These are phyloP conservation scores for Thalassoma bifasciatum DNA, from an alignment of 2,113 vertebrate species.

Conservation along the genomic window DNA sequence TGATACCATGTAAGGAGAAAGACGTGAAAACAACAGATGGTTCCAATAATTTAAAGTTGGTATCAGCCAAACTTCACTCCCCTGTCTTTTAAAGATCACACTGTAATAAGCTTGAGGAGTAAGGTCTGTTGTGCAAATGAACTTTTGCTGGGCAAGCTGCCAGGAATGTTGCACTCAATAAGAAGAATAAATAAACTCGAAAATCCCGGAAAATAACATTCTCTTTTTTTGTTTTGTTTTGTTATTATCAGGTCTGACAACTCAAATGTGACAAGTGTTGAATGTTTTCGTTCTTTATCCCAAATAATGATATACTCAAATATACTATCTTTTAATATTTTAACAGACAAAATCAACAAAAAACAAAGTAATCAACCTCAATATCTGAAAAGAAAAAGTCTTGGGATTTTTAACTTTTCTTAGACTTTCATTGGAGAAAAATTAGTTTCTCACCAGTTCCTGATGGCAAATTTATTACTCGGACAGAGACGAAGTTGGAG, in stretches of 20 bases:
- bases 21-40: not conserved
- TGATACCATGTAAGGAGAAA: not conserved
- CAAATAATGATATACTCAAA: not conserved
- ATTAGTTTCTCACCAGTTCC: not conserved
- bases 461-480: not conserved
- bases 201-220: too few species aligned
- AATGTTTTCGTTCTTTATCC: not conserved
- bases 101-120: not conserved
- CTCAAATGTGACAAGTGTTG: not conserved
- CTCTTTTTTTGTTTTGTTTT: too few species aligned
- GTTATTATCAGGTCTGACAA: not conserved
- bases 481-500: conserved; percentile 4
- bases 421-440: not conserved
- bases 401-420: too few species aligned
- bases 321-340: too few species aligned
- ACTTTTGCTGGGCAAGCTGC: not conserved
- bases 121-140: conserved; percentile 2
- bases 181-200: not conserved
- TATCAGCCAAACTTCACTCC: not conserved
- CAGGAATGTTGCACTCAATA: not conserved
- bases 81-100: not conserved
- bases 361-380: not conserved
- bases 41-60: not conserved
- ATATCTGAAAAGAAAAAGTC: too few species aligned
- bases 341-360: not conserved